Conservation (phyloP, 2,888 invertebrate species). For the Tuberolachnus salignus region DNA sequence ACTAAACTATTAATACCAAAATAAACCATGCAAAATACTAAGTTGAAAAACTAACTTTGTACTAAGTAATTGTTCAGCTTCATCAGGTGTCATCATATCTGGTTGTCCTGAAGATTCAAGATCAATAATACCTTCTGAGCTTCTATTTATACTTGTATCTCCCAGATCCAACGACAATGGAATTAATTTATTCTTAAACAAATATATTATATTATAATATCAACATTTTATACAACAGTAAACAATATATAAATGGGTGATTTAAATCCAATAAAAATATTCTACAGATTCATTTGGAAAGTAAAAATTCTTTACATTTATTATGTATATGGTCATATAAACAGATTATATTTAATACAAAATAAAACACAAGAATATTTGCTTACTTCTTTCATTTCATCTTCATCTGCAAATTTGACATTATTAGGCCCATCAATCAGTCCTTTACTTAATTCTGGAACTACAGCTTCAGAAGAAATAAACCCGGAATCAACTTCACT, state of each 20-base stretch:
- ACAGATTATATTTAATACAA: no score
- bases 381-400: conserved; percentile 49
- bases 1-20: background rate
- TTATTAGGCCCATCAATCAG: conserved; percentile 54
- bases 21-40: conserved; percentile 11
- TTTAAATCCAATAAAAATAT: no score
- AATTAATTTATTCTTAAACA: conserved; percentile 22
- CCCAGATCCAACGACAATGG: conserved; percentile 29
- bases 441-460: conserved; percentile 57
- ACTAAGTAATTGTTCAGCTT: conserved; percentile 85
- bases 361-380: background rate
- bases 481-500: conserved; percentile 61
- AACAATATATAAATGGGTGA: no score
- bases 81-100: conserved; percentile 79
- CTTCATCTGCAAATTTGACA: conserved; percentile 53
- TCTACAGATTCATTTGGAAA: no score
- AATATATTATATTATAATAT: background rate
- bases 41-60: conserved; percentile 70
- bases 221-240: no score
- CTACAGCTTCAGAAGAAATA: conserved; percentile 60
- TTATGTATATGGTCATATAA: no score
- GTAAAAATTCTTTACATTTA: no score
- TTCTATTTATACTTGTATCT: conserved; percentile 62
- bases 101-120: conserved; percentile 57
- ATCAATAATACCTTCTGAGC: conserved; percentile 59